Evolutionary conservation across 2,113 vertebrate species (phyloP).

Genomic region (Anoplopoma fimbria): DNA sequence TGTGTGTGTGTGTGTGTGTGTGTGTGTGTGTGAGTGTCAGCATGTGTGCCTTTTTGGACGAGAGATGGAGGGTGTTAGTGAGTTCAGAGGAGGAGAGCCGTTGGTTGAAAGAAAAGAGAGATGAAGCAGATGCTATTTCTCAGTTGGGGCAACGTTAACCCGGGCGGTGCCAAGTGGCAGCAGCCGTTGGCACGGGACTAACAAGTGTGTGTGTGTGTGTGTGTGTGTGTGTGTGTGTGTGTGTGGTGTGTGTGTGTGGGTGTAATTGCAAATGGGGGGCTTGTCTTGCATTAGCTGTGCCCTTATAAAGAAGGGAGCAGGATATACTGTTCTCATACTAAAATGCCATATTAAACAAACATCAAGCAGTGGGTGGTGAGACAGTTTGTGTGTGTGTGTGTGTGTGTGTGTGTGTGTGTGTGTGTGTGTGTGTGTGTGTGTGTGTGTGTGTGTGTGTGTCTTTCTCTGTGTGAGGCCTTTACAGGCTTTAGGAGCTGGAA

Average conservation of each 20-base stretch:
- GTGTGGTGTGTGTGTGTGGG: constrained; percentile 17
- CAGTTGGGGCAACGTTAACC: constrained; percentile 33
- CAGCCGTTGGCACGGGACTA: constrained; percentile 43
- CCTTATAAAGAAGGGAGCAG: constrained; percentile 76
- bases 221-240: not conserved
- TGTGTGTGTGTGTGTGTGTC: constrained; percentile 11
- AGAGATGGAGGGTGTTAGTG: constrained; percentile 24
- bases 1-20: not conserved
- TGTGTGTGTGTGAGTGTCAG: constrained; percentile 40
- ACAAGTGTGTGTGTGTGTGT: constrained; percentile 29
- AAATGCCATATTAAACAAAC: constrained; percentile 80
- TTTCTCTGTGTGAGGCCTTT: constrained; percentile 67
- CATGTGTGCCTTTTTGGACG: constrained; percentile 36
- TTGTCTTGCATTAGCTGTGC: constrained; percentile 58
- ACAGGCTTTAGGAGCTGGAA: constrained; percentile 52
- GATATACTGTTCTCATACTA: constrained; percentile 73
- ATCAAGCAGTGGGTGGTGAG: constrained; percentile 62
- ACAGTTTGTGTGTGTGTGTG: constrained; percentile 31
- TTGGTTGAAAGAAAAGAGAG: constrained; percentile 61
- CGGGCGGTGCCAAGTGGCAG: constrained; percentile 44
- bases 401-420: constrained; percentile 27
- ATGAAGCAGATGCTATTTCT: constrained; percentile 69
- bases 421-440: constrained; percentile 23
- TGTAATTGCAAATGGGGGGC: constrained; percentile 44
- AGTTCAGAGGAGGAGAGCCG: constrained; percentile 32